Percentiles rank a stretch among this genome's conserved stretches.
Evolutionary conservation across 1,140 invertebrate species (phyloP).

Genomic region (Sarcophaga bullata): DNA sequence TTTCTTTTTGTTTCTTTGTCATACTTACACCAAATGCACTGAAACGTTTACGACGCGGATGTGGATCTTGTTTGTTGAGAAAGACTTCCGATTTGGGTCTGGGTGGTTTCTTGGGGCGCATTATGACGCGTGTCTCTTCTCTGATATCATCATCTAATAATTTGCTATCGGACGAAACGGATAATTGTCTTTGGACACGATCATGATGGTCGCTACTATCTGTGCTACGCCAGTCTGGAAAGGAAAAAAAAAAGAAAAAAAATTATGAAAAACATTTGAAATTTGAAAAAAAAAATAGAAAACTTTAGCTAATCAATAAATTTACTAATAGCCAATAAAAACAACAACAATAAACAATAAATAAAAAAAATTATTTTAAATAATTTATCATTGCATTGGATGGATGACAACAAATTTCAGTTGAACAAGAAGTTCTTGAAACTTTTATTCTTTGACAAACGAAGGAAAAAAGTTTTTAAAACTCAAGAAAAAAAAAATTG

Average conservation of each 20-base stretch:
- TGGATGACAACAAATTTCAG: not conserved
- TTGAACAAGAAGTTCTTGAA: not conserved
- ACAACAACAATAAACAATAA: too few species aligned
- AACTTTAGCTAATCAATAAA: too few species aligned
- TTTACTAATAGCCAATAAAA: too few species aligned
- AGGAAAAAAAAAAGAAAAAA: slow-evolving; percentile 45
- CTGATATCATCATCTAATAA: slow-evolving; percentile 84
- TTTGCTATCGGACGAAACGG: slow-evolving; percentile 90
- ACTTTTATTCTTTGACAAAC: not conserved
- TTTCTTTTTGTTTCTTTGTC: not conserved
- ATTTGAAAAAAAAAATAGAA: too few species aligned
- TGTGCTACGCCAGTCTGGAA: slow-evolving; percentile 79
- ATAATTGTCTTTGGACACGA: slow-evolving; percentile 85
- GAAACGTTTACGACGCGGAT: slow-evolving; percentile 82
- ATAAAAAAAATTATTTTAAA: too few species aligned
- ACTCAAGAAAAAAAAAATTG: too few species aligned
- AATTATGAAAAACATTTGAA: not conserved
- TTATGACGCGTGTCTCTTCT: slow-evolving; percentile 86
- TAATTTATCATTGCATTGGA: too few species aligned
- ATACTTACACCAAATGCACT: slow-evolving; percentile 89
- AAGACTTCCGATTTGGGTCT: slow-evolving; percentile 90
- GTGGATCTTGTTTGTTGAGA: slow-evolving; percentile 73
- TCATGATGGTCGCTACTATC: slow-evolving; percentile 75
- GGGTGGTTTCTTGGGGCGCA: slow-evolving; percentile 87
- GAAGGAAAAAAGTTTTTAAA: too few species aligned